These are phyloP conservation scores for Charaxes varanes DNA, from an alignment of 1,140 invertebrate genomes.

Conservation along the genomic window DNA sequence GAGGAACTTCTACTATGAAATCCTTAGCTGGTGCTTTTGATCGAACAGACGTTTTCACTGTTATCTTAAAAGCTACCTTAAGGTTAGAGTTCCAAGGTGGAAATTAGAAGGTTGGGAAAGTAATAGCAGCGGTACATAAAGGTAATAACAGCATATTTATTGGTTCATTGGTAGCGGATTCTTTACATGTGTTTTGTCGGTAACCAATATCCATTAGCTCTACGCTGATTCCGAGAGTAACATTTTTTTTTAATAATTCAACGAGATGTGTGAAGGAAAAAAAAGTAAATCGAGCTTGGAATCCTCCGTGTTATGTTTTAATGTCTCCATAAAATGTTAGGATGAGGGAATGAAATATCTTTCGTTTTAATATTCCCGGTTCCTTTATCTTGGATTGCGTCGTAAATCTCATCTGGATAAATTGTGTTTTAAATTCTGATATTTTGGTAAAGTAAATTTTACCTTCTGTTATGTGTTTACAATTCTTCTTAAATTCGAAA, in stretches of 20 bases:
- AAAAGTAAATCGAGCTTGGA: constrained; percentile 3
- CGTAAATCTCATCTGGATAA: constrained; percentile 32
- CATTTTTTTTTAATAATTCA: constrained; percentile 17
- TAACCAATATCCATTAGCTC: constrained; percentile 56
- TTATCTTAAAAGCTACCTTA: constrained; percentile 27
- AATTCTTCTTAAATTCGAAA: no score
- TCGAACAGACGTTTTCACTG: constrained; percentile 8
- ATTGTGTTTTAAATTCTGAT: constrained; percentile 41
- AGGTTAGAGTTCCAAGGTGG: constrained; percentile 8
- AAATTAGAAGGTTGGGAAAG: constrained; percentile 9
- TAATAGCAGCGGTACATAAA: constrained; percentile 19
- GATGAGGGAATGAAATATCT: constrained; percentile 26
- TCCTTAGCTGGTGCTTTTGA: constrained; percentile 16
- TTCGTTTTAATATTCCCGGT: constrained; percentile 31
- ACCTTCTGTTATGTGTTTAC: no score
- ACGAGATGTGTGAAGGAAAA: constrained; percentile 8
- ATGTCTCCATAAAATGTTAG: constrained; percentile 6
- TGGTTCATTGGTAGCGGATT: constrained; percentile 41
- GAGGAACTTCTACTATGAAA: constrained; percentile 37
- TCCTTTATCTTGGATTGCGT: constrained; percentile 30
- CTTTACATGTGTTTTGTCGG: constrained; percentile 60
- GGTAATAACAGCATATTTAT: constrained; percentile 22
- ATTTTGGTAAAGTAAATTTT: no score
- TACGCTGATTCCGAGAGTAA: constrained; percentile 17
- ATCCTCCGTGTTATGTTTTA: constrained; percentile 1